Evolutionary conservation across 2,797 vertebrate genomes (phyloP).

Genomic region (Pangasius macronema): DNA sequence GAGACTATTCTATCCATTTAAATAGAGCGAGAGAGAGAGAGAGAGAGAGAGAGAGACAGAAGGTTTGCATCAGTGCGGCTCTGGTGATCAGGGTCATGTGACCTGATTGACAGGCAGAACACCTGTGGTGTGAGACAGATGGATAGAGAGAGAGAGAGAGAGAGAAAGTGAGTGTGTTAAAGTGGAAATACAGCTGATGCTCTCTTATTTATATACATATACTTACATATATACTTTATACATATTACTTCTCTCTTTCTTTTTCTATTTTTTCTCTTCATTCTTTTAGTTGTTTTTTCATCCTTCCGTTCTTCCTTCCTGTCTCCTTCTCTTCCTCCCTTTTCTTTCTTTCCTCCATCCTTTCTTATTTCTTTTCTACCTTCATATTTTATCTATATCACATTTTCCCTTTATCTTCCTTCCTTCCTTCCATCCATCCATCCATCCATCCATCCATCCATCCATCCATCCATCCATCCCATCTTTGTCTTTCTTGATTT

Average conservation of each 20-base stretch:
- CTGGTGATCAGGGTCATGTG: not conserved
- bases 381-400: not conserved
- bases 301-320: not conserved
- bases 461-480: no score
- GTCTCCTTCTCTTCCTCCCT: not conserved
- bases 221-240: no score
- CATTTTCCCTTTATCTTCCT: not conserved
- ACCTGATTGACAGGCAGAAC: not conserved
- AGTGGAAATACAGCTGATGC: not conserved
- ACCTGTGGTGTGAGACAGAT: constrained; percentile 1
- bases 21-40: not conserved
- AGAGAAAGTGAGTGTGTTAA: not conserved
- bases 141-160: not conserved
- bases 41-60: not conserved
- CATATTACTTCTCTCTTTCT: not conserved
- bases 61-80: not conserved
- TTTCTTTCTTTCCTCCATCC: not conserved
- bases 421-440: no score
- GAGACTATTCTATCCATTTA: no score
- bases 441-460: no score
- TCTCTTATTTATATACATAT: no score
- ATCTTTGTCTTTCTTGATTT: no score
- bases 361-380: not conserved
- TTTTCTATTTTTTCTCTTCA: not conserved
- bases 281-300: no score